A percentile compares a stretch with the other conserved stretches of the same genome.
These are phyloP conservation scores for Arion vulgaris DNA, from an alignment of 1,140 invertebrate species.

Conservation along the genomic window DNA sequence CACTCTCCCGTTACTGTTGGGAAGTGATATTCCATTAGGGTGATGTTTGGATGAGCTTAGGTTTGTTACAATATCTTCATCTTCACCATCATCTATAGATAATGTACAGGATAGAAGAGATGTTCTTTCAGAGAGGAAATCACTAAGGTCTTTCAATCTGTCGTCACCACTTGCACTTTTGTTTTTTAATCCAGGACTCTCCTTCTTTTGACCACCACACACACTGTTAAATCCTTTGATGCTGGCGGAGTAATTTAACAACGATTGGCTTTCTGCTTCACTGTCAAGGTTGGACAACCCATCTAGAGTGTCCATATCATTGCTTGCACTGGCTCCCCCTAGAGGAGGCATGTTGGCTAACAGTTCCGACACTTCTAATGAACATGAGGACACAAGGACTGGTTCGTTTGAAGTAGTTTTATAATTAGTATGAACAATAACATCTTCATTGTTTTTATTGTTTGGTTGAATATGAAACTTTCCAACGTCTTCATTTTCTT, in stretches of 20 bases:
- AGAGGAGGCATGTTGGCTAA: slow-evolving; percentile 39
- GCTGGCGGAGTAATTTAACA: slow-evolving; percentile 26
- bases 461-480: neutral
- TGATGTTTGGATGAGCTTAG: slow-evolving; percentile 16
- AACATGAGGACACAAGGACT: slow-evolving; percentile 35
- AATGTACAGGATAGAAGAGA: slow-evolving; percentile 37
- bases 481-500: neutral
- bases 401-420: neutral
- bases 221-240: neutral
- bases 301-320: slow-evolving; percentile 35
- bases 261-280: slow-evolving; percentile 33
- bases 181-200: neutral
- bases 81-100: slow-evolving; percentile 28
- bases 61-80: slow-evolving; percentile 22
- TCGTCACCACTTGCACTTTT: neutral
- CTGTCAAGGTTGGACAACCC: slow-evolving; percentile 35
- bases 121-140: slow-evolving; percentile 31
- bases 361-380: slow-evolving; percentile 36
- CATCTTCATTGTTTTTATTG: neutral
- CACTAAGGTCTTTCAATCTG: slow-evolving; percentile 26
- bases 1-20: slow-evolving; percentile 27
- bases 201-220: neutral
- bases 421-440: neutral
- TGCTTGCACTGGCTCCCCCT: neutral
- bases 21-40: neutral